Evolutionary conservation across 2,888 invertebrate species (phyloP).

Genomic region (Lissonota sp.): DNA sequence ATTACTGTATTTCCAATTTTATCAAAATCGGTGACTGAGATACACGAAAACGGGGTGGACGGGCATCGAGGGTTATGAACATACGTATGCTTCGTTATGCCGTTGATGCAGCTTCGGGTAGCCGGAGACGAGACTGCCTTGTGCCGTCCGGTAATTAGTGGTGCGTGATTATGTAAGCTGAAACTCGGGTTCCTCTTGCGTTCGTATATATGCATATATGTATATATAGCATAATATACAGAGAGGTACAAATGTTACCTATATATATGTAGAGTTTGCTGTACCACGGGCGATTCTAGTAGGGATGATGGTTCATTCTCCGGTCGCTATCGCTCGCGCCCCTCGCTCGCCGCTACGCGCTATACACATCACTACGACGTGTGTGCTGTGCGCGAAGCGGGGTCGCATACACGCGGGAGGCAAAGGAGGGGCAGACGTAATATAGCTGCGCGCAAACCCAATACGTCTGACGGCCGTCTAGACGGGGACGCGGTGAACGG

Average conservation of each 20-base stretch:
- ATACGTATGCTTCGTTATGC: not conserved
- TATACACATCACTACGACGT: conserved; percentile 34
- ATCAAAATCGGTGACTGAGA: not conserved
- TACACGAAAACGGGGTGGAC: not conserved
- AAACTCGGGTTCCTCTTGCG: conserved; percentile 64
- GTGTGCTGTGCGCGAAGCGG: conserved; percentile 35
- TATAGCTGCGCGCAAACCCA: conserved; percentile 78
- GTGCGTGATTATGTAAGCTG: conserved; percentile 72
- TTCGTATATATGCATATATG: not conserved
- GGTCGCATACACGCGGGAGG: conserved; percentile 41
- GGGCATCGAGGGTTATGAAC: not conserved
- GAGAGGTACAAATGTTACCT: conserved; percentile 51
- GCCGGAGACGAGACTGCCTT: conserved; percentile 26
- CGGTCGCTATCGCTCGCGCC: conserved; percentile 23
- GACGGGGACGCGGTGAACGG: conserved; percentile 73
- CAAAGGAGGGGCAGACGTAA: conserved; percentile 54
- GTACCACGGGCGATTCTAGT: conserved; percentile 67
- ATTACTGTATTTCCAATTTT: not conserved
- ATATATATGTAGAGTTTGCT: not conserved
- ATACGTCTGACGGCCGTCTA: conserved; percentile 82
- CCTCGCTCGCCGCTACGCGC: conserved; percentile 29
- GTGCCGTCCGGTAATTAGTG: conserved; percentile 72
- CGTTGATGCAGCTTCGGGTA: conserved; percentile 5
- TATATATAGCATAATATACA: conserved; percentile 63
- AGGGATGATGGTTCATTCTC: conserved; percentile 31